Conservation (phyloP, 35 echinoderm and acorn worm species). For the Heliocidaris tuberculata region DNA sequence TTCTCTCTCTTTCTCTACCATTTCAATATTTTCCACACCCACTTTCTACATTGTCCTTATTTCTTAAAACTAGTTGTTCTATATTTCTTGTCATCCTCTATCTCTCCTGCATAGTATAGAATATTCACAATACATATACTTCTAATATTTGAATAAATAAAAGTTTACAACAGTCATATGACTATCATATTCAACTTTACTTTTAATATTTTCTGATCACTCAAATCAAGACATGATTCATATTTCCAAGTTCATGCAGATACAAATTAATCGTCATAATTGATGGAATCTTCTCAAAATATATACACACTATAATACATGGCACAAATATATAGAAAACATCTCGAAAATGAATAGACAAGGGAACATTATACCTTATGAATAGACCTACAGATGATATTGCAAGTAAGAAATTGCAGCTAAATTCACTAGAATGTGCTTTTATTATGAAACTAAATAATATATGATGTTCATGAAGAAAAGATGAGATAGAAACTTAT, state of each 20-base stretch:
- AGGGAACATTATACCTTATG: neutral
- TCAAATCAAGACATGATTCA: neutral
- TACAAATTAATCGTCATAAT: neutral
- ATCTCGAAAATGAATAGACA: neutral
- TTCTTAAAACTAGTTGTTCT: no score
- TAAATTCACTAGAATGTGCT: neutral
- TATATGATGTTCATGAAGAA: neutral
- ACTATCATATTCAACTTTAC: neutral
- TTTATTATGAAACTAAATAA: neutral
- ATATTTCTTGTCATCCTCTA: no score
- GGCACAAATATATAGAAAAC: conserved; percentile 14
- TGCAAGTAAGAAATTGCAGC: conserved; percentile 38
- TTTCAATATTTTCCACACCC: neutral
- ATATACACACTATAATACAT: conserved; percentile 7
- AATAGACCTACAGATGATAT: conserved; percentile 22
- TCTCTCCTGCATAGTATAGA: no score
- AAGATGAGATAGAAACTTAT: neutral
- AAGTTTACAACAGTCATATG: no score
- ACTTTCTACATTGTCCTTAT: neutral
- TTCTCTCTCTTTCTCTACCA: neutral
- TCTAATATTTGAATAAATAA: neutral
- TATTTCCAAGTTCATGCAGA: neutral
- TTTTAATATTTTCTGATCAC: conserved; percentile 21
- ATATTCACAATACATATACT: no score
- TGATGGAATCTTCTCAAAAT: neutral